Evolutionary conservation across 2,888 invertebrate genomes (phyloP).

Genomic region (Cryptocephalus moraei): DNA sequence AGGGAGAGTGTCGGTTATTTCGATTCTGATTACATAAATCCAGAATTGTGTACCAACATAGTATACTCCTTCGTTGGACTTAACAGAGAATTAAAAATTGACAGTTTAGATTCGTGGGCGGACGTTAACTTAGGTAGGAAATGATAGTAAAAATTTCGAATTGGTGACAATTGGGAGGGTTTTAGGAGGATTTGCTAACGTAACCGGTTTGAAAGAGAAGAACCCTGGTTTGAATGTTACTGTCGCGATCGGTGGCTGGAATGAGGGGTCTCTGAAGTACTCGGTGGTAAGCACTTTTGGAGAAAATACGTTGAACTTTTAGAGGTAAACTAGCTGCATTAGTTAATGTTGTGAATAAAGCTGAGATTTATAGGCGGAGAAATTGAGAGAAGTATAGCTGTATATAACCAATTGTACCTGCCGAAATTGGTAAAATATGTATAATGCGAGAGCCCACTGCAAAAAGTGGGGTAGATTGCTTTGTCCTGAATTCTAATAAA

Average conservation of each 20-base stretch:
- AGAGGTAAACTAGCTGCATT: no score
- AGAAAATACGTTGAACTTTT: conserved; percentile 3
- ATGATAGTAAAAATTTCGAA: not conserved
- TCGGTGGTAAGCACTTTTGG: conserved; percentile 29
- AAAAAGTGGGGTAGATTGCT: no score
- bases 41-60: conserved; percentile 68
- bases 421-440: no score
- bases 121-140: conserved; percentile 31
- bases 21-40: conserved; percentile 56
- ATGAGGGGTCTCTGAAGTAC: conserved; percentile 42
- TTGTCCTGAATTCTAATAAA: no score
- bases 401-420: no score
- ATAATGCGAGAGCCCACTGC: no score
- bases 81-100: conserved; percentile 35
- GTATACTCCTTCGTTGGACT: conserved; percentile 74
- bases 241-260: conserved; percentile 58
- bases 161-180: not conserved
- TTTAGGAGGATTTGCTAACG: conserved; percentile 43
- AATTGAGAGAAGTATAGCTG: no score
- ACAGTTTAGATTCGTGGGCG: conserved; percentile 34
- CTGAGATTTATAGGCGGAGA: no score
- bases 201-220: conserved; percentile 42
- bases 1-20: conserved; percentile 56
- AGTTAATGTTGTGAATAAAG: no score
- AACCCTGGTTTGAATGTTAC: conserved; percentile 46